These are phyloP conservation scores for Protobothrops flavoviridis DNA, from an alignment of 2,113 vertebrate species.

Conservation along the genomic window DNA sequence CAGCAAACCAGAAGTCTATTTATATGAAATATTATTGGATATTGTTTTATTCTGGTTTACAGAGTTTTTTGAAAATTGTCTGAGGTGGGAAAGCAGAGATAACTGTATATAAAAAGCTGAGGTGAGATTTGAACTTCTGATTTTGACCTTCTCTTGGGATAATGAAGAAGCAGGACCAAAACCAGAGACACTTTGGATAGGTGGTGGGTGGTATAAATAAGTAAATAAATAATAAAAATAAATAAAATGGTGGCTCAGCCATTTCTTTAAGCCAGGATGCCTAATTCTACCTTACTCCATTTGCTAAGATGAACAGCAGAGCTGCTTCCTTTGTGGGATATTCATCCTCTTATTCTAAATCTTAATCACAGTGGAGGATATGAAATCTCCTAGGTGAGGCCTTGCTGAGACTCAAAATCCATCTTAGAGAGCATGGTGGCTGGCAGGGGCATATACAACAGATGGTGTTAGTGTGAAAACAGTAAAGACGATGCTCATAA, in stretches of 20 bases:
- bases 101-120: neutral
- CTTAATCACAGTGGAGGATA: neutral
- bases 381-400: neutral
- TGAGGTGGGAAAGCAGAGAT: neutral
- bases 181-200: neutral
- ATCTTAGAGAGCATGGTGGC: neutral
- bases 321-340: neutral
- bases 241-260: neutral
- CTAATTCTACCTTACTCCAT: neutral
- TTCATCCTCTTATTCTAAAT: neutral
- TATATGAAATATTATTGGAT: neutral
- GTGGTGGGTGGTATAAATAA: neutral
- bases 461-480: neutral
- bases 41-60: neutral
- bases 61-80: neutral
- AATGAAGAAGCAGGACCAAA: neutral
- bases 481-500: neutral
- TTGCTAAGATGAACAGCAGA: neutral
- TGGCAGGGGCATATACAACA: neutral
- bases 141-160: neutral
- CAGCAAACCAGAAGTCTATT: too few species aligned
- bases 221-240: neutral
- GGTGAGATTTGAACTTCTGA: neutral
- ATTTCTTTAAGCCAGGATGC: neutral
- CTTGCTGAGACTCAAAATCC: neutral